Conservation (phyloP, 2,113 vertebrate genomes). For the Nestor notabilis region DNA sequence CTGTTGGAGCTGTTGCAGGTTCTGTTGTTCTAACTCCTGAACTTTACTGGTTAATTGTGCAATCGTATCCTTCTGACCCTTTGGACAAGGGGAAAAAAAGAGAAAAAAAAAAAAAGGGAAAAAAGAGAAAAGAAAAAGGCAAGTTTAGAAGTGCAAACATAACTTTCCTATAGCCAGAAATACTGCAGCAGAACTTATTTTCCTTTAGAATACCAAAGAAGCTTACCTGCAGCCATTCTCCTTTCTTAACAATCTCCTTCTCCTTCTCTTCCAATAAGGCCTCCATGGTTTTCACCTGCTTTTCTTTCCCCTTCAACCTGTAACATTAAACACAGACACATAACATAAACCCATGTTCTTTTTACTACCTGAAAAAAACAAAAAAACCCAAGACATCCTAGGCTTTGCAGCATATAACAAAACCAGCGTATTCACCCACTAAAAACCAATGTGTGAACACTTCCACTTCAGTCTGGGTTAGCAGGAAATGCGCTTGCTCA, state of each 20-base stretch:
- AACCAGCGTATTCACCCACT: neutral
- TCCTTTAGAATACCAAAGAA: neutral
- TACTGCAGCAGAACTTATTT: neutral
- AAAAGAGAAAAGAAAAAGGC: neutral
- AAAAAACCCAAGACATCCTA: neutral
- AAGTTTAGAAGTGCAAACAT: neutral
- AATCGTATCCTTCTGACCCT: slow-evolving; percentile 77
- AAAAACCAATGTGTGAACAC: neutral
- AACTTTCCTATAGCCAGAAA: neutral
- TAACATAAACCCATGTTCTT: neutral
- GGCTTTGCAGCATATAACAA: neutral
- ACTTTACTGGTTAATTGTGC: slow-evolving; percentile 70
- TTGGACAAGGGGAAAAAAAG: neutral
- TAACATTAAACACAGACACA: slow-evolving; percentile 4
- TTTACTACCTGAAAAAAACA: neutral
- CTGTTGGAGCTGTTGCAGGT: slow-evolving; percentile 68
- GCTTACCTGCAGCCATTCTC: slow-evolving; percentile 75
- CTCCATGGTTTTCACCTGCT: slow-evolving; percentile 75
- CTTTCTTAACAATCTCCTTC: slow-evolving; percentile 67
- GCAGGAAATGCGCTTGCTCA: neutral
- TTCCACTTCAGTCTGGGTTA: neutral
- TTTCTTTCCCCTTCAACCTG: slow-evolving; percentile 80
- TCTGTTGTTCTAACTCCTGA: slow-evolving; percentile 69
- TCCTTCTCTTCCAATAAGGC: slow-evolving; percentile 76
- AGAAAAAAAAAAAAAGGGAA: neutral